phyloP scores from a whole-genome alignment of 2,113 vertebrate species.

The Sigmodon hispidus region DNA sequence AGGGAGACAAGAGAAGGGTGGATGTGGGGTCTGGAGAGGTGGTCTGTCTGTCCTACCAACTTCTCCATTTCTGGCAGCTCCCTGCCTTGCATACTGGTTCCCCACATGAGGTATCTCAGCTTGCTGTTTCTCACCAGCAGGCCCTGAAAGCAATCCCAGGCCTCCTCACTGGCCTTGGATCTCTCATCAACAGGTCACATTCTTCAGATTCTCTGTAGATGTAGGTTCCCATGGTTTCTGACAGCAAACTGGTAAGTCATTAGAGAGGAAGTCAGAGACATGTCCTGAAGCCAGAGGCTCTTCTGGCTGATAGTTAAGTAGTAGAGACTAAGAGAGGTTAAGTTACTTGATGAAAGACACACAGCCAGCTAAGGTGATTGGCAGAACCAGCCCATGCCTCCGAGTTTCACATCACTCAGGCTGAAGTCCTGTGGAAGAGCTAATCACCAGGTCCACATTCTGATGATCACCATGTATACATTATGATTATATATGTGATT shows the following conservation, averaged over 20 bases:
- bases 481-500: rapidly evolving
- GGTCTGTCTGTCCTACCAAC: rapidly evolving
- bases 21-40: rapidly evolving
- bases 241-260: rapidly evolving
- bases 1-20: neutral
- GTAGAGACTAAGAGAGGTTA: neutral
- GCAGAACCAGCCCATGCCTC: rapidly evolving
- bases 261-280: neutral
- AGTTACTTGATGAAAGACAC: neutral
- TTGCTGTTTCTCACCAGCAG: neutral
- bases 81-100: rapidly evolving
- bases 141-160: neutral
- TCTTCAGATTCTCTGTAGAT: too few species aligned
- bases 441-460: rapidly evolving
- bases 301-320: neutral
- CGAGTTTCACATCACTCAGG: neutral
- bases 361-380: neutral
- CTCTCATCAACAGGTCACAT: rapidly evolving
- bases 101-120: rapidly evolving
- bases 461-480: too few species aligned
- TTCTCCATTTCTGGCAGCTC: rapidly evolving
- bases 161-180: neutral
- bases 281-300: too few species aligned
- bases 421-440: neutral
- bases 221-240: neutral